Base-by-base conservation (phyloP, 2,113 vertebrate genomes). In the Vidua macroura region DNA sequence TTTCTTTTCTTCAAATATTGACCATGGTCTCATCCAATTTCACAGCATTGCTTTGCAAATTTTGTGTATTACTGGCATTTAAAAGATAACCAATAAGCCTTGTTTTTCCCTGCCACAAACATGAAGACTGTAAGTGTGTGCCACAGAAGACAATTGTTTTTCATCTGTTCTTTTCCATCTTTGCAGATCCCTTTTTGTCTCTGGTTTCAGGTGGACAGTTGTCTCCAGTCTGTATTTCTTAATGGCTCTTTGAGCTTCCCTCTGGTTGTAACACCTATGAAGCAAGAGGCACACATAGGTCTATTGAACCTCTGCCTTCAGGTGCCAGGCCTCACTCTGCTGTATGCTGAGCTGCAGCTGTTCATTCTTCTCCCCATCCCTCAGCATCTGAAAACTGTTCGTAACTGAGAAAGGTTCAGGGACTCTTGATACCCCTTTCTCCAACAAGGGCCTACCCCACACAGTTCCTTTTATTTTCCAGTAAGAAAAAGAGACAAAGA, bases 101-200 rank as follows among this genome's bases (percentile, higher is more conserved):
- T 56, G 9, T 52, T 60, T 81, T 75, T 56, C 39, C 27, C 10
- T n/a, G 16, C 4, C 27, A 86, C 9, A 70, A 70, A 63, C 11
- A 79, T 1, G 7, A 90, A 13, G 4, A 35, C 19, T 11, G 0
- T 18, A 13, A 1, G 0, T 6, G 49, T 5, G 10, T 39, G 11
- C 13, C 33, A 66, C 0, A 76, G 24, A 66, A 83, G 70, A 39
- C 9, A 33, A 51, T 3, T 3, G 31, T 9, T 63, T 86, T 70
- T 70, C 7, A 63, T n/a, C 52, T 10, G 7, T 39, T 80, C 24
- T 52, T 33, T 64, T 46, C 24, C 25, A 68, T 41, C 31, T 87
- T 10, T 78, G 55, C 24, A 48, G 35, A 74, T 30, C 23, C n/a
- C 28, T 82, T 43, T 33, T 66, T 53, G 11, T 35, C 37, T 74